phyloP scores from a whole-genome alignment of 1,140 invertebrate species.

The Mactra quadrangularis region DNA sequence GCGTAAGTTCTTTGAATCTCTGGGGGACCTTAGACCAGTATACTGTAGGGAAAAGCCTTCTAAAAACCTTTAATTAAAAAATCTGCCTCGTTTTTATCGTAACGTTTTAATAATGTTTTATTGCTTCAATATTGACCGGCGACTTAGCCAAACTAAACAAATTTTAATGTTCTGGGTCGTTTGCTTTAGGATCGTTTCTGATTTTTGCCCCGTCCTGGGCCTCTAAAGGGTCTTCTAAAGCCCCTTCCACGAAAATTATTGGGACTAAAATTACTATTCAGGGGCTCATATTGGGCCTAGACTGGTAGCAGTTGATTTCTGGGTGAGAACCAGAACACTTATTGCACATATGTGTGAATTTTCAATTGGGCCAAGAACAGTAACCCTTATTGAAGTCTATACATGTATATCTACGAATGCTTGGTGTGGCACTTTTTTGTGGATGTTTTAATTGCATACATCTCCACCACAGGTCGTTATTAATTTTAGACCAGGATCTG shows the following conservation, averaged over 20 bases:
- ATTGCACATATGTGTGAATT: background rate
- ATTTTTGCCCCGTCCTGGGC: background rate
- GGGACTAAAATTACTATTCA: background rate
- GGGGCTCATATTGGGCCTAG: background rate
- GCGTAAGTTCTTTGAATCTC: conserved; percentile 26
- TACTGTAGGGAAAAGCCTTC: conserved; percentile 2
- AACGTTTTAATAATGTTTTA: background rate
- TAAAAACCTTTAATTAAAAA: conserved; percentile 9
- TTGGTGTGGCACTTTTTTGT: too few species aligned
- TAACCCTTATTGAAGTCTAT: background rate
- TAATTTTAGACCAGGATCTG: conserved; percentile 24
- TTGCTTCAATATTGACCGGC: background rate
- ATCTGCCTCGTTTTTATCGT: background rate
- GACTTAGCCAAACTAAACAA: background rate
- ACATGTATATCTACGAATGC: background rate
- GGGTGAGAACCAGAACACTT: background rate
- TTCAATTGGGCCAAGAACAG: conserved; percentile 1
- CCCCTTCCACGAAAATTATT: background rate
- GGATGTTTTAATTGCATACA: background rate
- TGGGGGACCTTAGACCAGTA: background rate
- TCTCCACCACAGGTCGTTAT: conserved; percentile 48
- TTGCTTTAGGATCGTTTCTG: background rate
- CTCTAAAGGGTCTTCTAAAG: background rate
- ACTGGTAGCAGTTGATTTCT: background rate
- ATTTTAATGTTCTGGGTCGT: background rate